Conservation (phyloP, 2,113 vertebrate species). For the Phasianus colchicus region DNA sequence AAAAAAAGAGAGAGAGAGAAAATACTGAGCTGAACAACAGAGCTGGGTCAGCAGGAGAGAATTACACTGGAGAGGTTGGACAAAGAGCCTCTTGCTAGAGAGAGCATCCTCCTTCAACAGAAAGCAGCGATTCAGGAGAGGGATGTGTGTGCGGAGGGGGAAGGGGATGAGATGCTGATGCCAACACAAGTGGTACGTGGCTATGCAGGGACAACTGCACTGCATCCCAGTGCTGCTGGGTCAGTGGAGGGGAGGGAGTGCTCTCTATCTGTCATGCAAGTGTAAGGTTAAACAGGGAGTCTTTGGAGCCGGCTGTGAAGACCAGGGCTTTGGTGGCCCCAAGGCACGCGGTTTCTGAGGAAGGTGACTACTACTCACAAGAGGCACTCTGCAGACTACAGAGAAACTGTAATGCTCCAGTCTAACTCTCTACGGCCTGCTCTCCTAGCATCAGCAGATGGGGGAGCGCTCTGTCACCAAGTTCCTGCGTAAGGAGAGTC, state of each 20-base stretch:
- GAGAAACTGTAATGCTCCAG: slow-evolving; percentile 73
- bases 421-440: slow-evolving; percentile 75
- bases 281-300: slow-evolving; percentile 46
- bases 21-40: not conserved
- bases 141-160: not conserved
- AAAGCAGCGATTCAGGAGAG: slow-evolving; percentile 50
- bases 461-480: slow-evolving; percentile 68
- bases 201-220: slow-evolving; percentile 23
- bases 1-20: not conserved
- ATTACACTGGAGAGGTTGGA: slow-evolving; percentile 67
- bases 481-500: slow-evolving; percentile 74
- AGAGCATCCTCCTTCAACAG: slow-evolving; percentile 70
- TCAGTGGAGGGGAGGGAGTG: slow-evolving; percentile 57
- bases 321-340: slow-evolving; percentile 23
- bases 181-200: slow-evolving; percentile 8
- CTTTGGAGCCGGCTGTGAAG: slow-evolving; percentile 43
- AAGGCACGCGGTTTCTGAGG: slow-evolving; percentile 65
- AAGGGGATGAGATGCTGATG: slow-evolving; percentile 35
- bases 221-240: slow-evolving; percentile 21
- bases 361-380: slow-evolving; percentile 74
- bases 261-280: slow-evolving; percentile 65
- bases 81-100: slow-evolving; percentile 73
- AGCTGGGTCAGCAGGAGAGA: slow-evolving; percentile 14
- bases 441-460: slow-evolving; percentile 71
- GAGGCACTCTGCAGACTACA: slow-evolving; percentile 75